Base-by-base conservation (phyloP, 1,140 invertebrate species). In the Drosophila bipectinata region DNA sequence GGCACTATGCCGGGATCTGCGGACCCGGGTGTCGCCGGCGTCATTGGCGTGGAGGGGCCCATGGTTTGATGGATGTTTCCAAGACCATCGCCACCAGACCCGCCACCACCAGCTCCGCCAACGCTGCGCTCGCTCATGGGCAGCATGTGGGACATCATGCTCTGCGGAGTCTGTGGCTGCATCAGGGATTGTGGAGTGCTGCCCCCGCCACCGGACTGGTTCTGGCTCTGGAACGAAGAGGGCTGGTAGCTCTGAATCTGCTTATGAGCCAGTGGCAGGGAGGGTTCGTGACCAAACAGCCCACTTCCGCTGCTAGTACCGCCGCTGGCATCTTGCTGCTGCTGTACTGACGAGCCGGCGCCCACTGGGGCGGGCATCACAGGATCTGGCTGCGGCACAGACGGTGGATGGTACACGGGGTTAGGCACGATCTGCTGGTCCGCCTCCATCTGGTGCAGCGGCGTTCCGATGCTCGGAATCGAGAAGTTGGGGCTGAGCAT, bases 1-100 rank as follows among this genome's bases (percentile, higher is more conserved):
- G 98, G 98, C 49, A 98, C 94, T 81, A 99, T 98, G 52, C 97
- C 97, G 62, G 98, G 97, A 93, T 98, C 98, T 28, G 97, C 96
- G 10, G 98, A 98, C 73, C 97, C 96, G 66, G 98, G 98, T 3
- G 98, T 98, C 94, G 98, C 97, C 21, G 98, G 98, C 9, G 98
- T 98, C 91, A 98, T 96, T 2, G 98, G 96, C 18, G 95, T 96
- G 1, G 95, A 95, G 8, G 97, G 96, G 18, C 95, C 95, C 88
- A 94, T 95, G 1, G 92, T 92, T 75, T 94, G 94, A 44, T 93
- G 93, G 26, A 94, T 91, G 80, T 93, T 92, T 54, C 92, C 93
- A 28, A 92, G 92, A 2, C 92, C 90, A 39, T 82, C 79, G 30
- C 92, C 80, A 61, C 54, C 54, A 7, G 24, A 75, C 48, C 90